These are phyloP conservation scores for Drosophila seclusa DNA, from an alignment of 2,888 invertebrate species.

Conservation along the genomic window DNA sequence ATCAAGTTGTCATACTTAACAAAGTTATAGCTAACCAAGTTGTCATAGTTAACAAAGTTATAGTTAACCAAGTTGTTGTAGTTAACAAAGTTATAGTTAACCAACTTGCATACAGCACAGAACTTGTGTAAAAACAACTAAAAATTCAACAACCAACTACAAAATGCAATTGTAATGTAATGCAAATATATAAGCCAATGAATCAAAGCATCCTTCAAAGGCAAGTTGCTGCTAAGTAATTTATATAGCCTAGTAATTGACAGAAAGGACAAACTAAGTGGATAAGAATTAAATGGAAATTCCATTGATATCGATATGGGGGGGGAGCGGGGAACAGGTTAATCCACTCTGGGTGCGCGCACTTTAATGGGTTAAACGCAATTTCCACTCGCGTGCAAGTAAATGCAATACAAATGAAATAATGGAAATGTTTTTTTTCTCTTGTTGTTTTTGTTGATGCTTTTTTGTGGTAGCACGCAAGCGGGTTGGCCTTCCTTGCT, in stretches of 20 bases:
- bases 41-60: too few relatives aligned
- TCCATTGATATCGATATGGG: conserved; percentile 10
- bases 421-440: conserved; percentile 29
- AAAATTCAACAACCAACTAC: neutral
- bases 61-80: too few relatives aligned
- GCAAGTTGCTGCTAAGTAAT: neutral
- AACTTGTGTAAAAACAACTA: neutral
- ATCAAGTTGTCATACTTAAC: too few relatives aligned
- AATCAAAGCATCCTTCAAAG: neutral
- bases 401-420: conserved; percentile 49
- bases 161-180: neutral
- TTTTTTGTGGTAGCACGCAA: conserved; percentile 42
- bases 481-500: conserved; percentile 2
- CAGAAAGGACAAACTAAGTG: conserved; percentile 1
- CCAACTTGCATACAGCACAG: too few relatives aligned
- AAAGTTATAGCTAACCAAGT: too few relatives aligned
- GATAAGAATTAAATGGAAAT: conserved; percentile 23
- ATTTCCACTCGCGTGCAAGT: conserved; percentile 49
- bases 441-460: conserved; percentile 11
- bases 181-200: neutral
- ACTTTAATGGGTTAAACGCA: conserved; percentile 59
- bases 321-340: conserved; percentile 5
- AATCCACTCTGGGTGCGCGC: conserved; percentile 47
- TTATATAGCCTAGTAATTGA: neutral
- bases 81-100: neutral